A percentile compares a stretch with the other conserved stretches of the same genome.
These are phyloP conservation scores for Chromobotia macracanthus DNA, from an alignment of 2,797 vertebrate species.

Conservation along the genomic window DNA sequence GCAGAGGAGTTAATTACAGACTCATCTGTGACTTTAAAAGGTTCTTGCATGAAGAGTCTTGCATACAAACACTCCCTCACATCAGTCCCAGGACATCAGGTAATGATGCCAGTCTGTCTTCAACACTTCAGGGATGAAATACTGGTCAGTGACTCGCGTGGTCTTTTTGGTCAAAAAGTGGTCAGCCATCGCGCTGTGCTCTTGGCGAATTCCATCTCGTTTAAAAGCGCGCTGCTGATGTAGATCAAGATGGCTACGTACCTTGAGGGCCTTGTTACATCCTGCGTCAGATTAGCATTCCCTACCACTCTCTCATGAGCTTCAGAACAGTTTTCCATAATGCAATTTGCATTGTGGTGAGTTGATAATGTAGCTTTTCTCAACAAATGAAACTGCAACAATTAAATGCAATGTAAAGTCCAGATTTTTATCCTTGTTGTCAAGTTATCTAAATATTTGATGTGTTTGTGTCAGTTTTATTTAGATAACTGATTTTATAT, in stretches of 20 bases:
- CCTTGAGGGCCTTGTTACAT: conserved; percentile 3
- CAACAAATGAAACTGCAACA: neutral
- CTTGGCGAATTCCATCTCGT: neutral
- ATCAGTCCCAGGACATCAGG: conserved; percentile 50
- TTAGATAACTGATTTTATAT: too few relatives aligned
- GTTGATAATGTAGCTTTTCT: neutral
- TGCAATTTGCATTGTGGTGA: conserved; percentile 20
- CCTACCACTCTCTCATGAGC: neutral
- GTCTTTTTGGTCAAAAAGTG: conserved; percentile 19
- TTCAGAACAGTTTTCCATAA: conserved; percentile 37
- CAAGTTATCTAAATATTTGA: too few relatives aligned
- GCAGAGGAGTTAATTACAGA: conserved; percentile 25
- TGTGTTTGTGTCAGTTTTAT: too few relatives aligned
- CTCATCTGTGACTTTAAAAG: conserved; percentile 21
- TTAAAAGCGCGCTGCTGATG: neutral
- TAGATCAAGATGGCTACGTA: neutral
- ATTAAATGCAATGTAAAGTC: too few relatives aligned
- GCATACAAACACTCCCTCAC: conserved; percentile 12
- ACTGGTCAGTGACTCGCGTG: conserved; percentile 36
- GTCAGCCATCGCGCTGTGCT: conserved; percentile 32
- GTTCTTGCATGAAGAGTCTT: neutral
- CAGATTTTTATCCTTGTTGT: too few relatives aligned
- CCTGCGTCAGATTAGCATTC: conserved; percentile 1
- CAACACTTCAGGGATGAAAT: conserved; percentile 31
- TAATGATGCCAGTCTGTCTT: conserved; percentile 40